Base-by-base conservation (phyloP, 2,797 vertebrate genomes). In the Lemur catta region DNA sequence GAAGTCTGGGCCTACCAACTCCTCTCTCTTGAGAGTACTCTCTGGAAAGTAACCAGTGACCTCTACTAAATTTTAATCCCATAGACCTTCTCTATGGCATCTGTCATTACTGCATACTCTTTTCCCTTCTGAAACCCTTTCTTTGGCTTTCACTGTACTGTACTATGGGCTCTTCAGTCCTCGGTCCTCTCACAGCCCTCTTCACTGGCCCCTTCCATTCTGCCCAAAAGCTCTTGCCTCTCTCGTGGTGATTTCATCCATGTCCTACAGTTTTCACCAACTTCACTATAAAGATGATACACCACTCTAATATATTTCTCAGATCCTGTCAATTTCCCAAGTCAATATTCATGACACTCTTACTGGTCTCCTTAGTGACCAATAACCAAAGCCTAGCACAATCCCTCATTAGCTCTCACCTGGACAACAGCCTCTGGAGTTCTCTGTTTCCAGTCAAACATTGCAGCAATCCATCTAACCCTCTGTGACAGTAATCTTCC, bases 281-380 rank as follows among this genome's bases (percentile, higher is more conserved):
- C 7, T 80, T 74, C 30, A 24, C 57, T 76, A 55, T 80, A 91
- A 89, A 79, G 41, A 93, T 35, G 28, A 94, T 63, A 79, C n/a
- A 33, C 7, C 8, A 82, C 26, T 91, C 22, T 91, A 38, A 94
- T 63, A 87, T 87, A 93, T 87, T 92, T 81, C 84, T 96, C 33
- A 84, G 43, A 71, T 72, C 35, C 35, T 71, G 30, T 69, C 79
- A 82, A 65, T 91, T 96, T 96, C 30, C 61, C 35, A 28, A 92
- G 24, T 67, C 52, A n/a, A 75, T 59, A 28, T 35, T 43, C 48
- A 91, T 35, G 72, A 30, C 67, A 84, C 33, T 86, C 43, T 88
- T 89, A 93, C 6, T 75, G 74, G 30, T 91, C 10, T 43, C 61
- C 75, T 46, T 84, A 93, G 80, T 67, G 89, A 63, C 50, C 38